These are phyloP conservation scores for Crotalus helleri DNA, from an alignment of 2,113 vertebrate species.

Conservation along the genomic window DNA sequence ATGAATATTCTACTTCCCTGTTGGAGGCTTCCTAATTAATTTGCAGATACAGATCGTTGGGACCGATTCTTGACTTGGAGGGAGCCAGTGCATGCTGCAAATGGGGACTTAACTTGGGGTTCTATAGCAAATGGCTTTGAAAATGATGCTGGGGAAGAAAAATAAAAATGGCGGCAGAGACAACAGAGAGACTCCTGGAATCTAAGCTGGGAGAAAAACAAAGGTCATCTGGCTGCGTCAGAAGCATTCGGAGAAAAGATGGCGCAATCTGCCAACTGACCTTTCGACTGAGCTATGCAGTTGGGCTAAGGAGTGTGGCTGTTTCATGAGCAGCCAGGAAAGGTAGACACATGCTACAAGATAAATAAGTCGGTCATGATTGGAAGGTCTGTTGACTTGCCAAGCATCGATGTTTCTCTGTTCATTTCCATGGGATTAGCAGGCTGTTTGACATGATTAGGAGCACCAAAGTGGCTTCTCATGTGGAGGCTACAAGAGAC, in stretches of 20 bases:
- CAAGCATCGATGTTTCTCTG: conserved; percentile 32
- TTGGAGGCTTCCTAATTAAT: neutral
- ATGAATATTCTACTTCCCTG: conserved; percentile 11
- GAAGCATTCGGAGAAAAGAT: conserved; percentile 32
- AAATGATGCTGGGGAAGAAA: conserved; percentile 13
- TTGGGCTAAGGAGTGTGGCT: neutral
- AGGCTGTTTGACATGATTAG: neutral
- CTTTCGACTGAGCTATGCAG: conserved; percentile 17
- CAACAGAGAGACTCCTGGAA: neutral
- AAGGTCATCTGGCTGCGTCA: conserved; percentile 11
- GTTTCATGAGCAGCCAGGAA: conserved; percentile 39
- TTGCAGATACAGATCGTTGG: conserved; percentile 7
- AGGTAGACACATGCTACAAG: conserved; percentile 28
- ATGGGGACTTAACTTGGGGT: neutral
- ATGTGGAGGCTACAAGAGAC: neutral
- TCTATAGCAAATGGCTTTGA: conserved; percentile 32
- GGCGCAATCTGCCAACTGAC: conserved; percentile 22
- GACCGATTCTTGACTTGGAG: neutral
- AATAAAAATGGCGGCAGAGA: neutral
- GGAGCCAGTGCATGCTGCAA: neutral
- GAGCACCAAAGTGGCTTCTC: neutral
- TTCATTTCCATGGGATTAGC: conserved; percentile 36
- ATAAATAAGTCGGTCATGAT: conserved; percentile 21
- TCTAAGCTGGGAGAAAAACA: conserved; percentile 6
- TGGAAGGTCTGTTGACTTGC: conserved; percentile 10